These are phyloP conservation scores for Hofmannophila pseudospretella DNA, from an alignment of 2,888 invertebrate species.

Conservation along the genomic window DNA sequence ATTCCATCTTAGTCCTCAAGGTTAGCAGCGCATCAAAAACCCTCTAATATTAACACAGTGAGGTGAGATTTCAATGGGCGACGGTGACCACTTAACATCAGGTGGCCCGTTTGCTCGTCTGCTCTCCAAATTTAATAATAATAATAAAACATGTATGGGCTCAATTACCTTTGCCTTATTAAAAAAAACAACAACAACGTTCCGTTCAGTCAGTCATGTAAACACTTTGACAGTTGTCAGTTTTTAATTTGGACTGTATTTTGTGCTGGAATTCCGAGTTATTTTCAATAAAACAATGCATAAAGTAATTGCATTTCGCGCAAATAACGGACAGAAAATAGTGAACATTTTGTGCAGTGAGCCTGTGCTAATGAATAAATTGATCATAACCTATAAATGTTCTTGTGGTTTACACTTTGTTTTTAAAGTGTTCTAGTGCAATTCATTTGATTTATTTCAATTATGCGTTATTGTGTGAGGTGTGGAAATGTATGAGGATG, in stretches of 20 bases:
- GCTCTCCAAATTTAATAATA: no score
- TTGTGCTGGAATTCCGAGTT: neutral
- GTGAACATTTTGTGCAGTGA: neutral
- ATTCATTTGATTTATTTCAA: no score
- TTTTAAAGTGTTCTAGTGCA: neutral
- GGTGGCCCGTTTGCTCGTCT: no score
- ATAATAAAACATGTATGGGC: no score
- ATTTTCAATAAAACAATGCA: neutral
- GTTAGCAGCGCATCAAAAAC: no score
- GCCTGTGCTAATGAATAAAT: neutral
- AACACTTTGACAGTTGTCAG: conserved; percentile 9
- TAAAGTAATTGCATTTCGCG: neutral
- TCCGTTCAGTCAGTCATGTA: conserved; percentile 1
- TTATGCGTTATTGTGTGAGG: neutral
- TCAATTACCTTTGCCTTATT: no score
- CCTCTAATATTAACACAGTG: no score
- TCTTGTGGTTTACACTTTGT: neutral
- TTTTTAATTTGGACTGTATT: conserved; percentile 2
- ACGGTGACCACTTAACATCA: no score
- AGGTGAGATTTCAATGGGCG: no score
- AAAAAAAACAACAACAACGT: neutral
- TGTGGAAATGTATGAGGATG: neutral
- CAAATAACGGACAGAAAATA: neutral
- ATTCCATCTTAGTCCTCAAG: no score
- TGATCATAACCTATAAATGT: conserved; percentile 21